Conservation (phyloP, 2,888 invertebrate species). For the Scaptodrosophila latifasciaeformis region DNA sequence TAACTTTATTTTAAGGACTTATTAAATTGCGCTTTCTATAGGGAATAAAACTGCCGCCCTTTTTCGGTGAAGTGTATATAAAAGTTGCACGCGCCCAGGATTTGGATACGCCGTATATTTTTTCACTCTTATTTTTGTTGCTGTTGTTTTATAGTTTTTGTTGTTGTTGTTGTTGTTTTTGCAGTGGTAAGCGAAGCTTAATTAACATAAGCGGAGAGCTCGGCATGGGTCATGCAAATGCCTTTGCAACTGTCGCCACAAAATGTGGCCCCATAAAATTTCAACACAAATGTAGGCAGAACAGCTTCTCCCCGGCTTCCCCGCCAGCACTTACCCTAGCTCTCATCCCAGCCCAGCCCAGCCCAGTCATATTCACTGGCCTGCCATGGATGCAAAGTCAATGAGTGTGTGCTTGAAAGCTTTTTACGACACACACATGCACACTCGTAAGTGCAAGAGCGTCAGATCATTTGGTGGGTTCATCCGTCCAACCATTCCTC, state of each 20-base stretch:
- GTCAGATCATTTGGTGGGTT: conserved; percentile 23
- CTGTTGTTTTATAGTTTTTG: too few relatives aligned
- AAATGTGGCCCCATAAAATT: background rate
- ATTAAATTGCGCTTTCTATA: too few relatives aligned
- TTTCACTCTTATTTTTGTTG: background rate
- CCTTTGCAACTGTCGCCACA: background rate
- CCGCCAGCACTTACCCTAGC: background rate
- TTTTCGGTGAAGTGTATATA: too few relatives aligned
- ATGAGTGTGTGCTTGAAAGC: conserved; percentile 52
- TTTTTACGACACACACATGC: conserved; percentile 35
- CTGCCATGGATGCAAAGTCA: background rate
- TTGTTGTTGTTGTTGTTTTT: conserved; percentile 60
- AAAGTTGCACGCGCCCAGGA: too few relatives aligned
- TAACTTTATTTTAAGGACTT: too few relatives aligned
- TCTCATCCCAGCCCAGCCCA: background rate
- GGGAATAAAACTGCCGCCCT: too few relatives aligned
- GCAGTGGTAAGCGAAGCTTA: conserved; percentile 56
- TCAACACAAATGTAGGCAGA: conserved; percentile 1
- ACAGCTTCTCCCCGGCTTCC: background rate
- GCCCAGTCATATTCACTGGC: conserved; percentile 16
- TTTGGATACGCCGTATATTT: too few relatives aligned
- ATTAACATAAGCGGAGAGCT: conserved; percentile 54
- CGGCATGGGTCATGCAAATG: conserved; percentile 4
- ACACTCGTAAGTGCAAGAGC: background rate
- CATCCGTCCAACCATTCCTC: background rate